A percentile compares a stretch with the other conserved stretches of the same genome.
phyloP scores from a whole-genome alignment of 2,888 invertebrate genomes.

The Gari tellinella region DNA sequence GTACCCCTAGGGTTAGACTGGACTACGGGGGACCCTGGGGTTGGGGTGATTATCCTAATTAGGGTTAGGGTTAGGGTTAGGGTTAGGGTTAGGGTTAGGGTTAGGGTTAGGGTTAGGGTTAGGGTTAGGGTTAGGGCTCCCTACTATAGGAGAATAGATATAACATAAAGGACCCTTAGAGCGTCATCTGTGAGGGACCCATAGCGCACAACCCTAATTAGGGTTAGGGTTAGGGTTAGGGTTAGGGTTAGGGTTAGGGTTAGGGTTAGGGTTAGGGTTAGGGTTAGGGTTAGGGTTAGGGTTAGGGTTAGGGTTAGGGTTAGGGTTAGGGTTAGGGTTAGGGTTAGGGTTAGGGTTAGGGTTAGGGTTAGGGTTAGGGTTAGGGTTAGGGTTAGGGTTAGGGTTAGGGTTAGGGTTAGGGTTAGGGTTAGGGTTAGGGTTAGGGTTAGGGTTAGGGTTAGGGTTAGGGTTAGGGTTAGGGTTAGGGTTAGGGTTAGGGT shows the following conservation, averaged over 20 bases:
- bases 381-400: constrained; percentile 56
- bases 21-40: constrained; percentile 38
- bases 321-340: constrained; percentile 44
- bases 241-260: constrained; percentile 52
- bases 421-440: constrained; percentile 53
- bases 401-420: constrained; percentile 58
- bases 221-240: constrained; percentile 60
- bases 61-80: constrained; percentile 47
- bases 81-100: constrained; percentile 53
- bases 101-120: constrained; percentile 42
- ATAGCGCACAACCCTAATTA: no score
- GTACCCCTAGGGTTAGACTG: constrained; percentile 25
- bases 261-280: constrained; percentile 40
- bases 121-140: constrained; percentile 25
- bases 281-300: constrained; percentile 44
- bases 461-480: constrained; percentile 64
- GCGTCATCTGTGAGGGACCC: no score
- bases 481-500: constrained; percentile 57
- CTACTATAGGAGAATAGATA: no score
- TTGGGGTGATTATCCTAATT: constrained; percentile 40
- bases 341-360: constrained; percentile 56
- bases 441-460: constrained; percentile 65
- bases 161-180: constrained; percentile 31
- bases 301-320: constrained; percentile 44
- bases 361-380: constrained; percentile 52